A percentile compares a stretch with the other conserved stretches of the same genome.
Conservation (phyloP, 2,888 invertebrate genomes). For the Hydropsyche betteni region DNA sequence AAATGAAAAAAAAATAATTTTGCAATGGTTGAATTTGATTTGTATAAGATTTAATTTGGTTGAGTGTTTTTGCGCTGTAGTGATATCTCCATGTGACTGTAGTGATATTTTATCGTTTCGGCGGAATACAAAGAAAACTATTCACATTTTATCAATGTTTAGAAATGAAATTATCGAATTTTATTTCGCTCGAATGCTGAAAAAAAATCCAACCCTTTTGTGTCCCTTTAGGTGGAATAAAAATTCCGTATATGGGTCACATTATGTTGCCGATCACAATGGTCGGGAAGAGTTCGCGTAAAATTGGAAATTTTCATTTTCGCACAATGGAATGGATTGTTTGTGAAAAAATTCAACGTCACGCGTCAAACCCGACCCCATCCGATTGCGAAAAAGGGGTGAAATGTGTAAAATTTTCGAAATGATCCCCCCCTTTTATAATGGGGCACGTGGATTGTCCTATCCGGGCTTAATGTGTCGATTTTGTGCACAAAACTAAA, state of each 20-base stretch:
- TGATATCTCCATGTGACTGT: too few species aligned
- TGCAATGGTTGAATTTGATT: too few species aligned
- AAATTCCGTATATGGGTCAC: constrained; percentile 20
- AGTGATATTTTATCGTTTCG: constrained; percentile 47
- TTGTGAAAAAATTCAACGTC: constrained; percentile 30
- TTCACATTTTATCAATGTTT: too few species aligned
- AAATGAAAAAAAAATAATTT: too few species aligned
- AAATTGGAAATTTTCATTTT: constrained; percentile 50
- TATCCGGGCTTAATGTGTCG: constrained; percentile 20
- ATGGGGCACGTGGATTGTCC: too few species aligned
- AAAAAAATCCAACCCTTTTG: constrained; percentile 2
- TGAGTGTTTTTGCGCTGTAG: too few species aligned
- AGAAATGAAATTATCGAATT: too few species aligned
- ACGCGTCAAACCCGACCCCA: constrained; percentile 33
- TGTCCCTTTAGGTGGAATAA: background rate
- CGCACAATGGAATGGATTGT: constrained; percentile 40
- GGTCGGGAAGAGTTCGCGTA: constrained; percentile 40
- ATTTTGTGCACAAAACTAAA: background rate
- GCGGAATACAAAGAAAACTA: too few species aligned
- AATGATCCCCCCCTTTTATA: constrained; percentile 20
- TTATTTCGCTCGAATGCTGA: too few species aligned
- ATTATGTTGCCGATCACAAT: constrained; percentile 30
- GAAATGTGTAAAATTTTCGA: constrained; percentile 46
- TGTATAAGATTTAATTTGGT: too few species aligned
- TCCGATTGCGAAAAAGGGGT: constrained; percentile 46